A percentile compares a stretch with the other conserved stretches of the same genome.
These are phyloP conservation scores for Chionodraco myersi DNA, from an alignment of 2,113 vertebrate species.

Conservation along the genomic window DNA sequence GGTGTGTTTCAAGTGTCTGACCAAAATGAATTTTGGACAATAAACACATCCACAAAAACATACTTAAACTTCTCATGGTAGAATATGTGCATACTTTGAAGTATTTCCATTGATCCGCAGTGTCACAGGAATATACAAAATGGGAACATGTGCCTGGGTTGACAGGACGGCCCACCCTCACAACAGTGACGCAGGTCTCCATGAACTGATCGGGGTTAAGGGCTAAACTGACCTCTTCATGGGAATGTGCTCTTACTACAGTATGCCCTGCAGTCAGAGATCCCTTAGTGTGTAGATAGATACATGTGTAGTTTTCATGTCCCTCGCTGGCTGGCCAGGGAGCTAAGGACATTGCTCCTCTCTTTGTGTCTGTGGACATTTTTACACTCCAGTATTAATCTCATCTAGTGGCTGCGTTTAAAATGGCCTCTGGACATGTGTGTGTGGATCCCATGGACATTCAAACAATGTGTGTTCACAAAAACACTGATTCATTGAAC, in stretches of 20 bases:
- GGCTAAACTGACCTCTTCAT: conserved; percentile 42
- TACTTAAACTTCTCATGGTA: conserved; percentile 19
- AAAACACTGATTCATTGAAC: conserved; percentile 51
- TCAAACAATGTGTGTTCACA: conserved; percentile 27
- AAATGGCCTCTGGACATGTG: conserved; percentile 63
- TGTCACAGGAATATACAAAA: conserved; percentile 41
- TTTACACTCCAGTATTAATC: conserved; percentile 74
- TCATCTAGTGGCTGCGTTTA: conserved; percentile 66
- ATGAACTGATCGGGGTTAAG: conserved; percentile 70
- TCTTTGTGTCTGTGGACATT: conserved; percentile 74
- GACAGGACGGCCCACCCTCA: conserved; percentile 41
- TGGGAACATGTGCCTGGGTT: conserved; percentile 55
- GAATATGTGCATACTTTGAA: conserved; percentile 42
- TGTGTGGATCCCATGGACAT: conserved; percentile 54
- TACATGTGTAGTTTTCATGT: conserved; percentile 72
- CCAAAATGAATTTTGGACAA: conserved; percentile 19
- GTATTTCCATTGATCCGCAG: conserved; percentile 24
- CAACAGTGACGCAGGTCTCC: conserved; percentile 75
- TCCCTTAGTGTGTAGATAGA: conserved; percentile 79
- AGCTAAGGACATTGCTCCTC: conserved; percentile 72
- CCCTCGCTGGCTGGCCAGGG: conserved; percentile 87
- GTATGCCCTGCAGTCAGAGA: conserved; percentile 74
- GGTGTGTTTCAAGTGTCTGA: conserved; percentile 23
- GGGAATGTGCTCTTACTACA: conserved; percentile 56
- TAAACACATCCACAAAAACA: conserved; percentile 27